Base-by-base conservation (phyloP, 2,797 vertebrate genomes). In the Spheniscus humboldti region DNA sequence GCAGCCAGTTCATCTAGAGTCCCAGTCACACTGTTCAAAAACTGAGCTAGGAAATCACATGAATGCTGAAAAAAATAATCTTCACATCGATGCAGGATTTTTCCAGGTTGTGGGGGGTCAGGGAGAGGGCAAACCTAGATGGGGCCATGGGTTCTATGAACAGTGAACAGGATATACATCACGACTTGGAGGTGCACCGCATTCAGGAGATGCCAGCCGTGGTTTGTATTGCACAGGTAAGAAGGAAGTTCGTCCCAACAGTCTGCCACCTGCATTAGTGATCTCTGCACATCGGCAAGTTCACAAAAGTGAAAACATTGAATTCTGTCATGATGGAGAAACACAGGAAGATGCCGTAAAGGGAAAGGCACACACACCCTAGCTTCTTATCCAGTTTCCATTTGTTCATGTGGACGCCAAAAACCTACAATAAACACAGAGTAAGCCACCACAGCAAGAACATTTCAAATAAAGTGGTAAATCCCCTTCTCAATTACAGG, bases 261-360 rank as follows among this genome's bases (percentile, higher is more conserved):
- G 97, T 97, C 86, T 75, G 96, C 88, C 88, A n/a, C 72, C 90
- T 73, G 52, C 64, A 63, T 99, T 97, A 99, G 96, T 98, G 98
- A 73, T 99, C 98, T 91, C 98, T 98, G 92, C 99, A 99, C 98
- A 99, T 99, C 3, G 99, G 99, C 98, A 99, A 98, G 98, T 99
- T 99, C 98, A 99, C 99, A 50, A 99, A 99, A 66, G 98, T 99
- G 98, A 99, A 99, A 97, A 99, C 98, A 95, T 99, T 99, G 98
- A 99, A 99, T 94, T 99, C 99, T 24, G 99, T 99, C 98, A 99
- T 99, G 98, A 99, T 99, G 98, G 99, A 99, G 98, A 99, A 98
- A 97, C 99, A 99, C 96, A 99, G 98, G 98, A 99, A 99, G 98
- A 99, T 97, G 15, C 99, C 98, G 6, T 99, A 99, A 89, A 99